Evolutionary conservation across 1,140 invertebrate species (phyloP), one percentile per base, ranked within the genome.

Genomic region (Polyergus mexicanus): DNA sequence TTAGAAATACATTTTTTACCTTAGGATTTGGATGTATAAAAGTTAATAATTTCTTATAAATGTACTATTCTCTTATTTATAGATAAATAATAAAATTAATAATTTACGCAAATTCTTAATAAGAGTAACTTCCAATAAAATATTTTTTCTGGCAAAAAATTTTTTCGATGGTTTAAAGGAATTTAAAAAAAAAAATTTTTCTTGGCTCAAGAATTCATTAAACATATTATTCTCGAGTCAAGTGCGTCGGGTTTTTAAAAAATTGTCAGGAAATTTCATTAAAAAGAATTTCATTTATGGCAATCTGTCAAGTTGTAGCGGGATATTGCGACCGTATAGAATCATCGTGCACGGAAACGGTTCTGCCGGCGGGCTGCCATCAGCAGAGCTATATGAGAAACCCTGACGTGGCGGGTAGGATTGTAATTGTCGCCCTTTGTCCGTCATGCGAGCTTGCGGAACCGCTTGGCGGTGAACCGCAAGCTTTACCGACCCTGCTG

Each of bases 371-470:
- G 86, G 84, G 72, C 84, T 86, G 78, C 77, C 77, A 85, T 83
- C 81, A 88, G 87, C 75, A 72, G 51, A 16, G 81, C 62, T 89
- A 88, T 87, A 87, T 76, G 89, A 91, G 89, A 91, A 92, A 90
- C 78, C 89, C 92, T 92, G 92, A 92, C 92, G 89, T 84, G 78
- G 89, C 91, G 88, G 85, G 68, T 89, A 86, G 86, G 89, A 76
- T 88, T 91, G 92, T 92, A 92, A 92, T 92, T 92, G 91, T 92
- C 91, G 90, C 85, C 92, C 91, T 92, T 92, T 92, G 92, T 92
- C 91, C 90, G 89, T 91, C 90, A 92, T 88, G 87, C 90, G 90
- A 90, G 91, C 77, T 84, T 86, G 90, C 84, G 84, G 87, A 83
- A 60, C 77, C 75, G 72, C 87, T 83, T 66, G 77, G 89, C 51